Conservation (phyloP, 2,797 vertebrate genomes). For the Emys orbicularis region DNA sequence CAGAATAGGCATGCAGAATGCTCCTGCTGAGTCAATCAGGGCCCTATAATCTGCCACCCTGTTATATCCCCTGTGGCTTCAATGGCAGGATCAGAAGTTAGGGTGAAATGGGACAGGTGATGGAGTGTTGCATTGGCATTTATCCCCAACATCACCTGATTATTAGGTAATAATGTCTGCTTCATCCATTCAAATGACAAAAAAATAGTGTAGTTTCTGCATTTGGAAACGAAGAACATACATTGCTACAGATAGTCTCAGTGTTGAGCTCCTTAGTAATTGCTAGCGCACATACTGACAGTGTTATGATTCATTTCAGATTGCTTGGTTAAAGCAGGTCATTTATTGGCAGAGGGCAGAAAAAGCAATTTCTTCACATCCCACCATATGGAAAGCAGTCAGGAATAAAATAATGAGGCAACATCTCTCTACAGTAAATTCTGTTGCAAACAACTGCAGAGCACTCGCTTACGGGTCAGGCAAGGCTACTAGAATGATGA, state of each 20-base stretch:
- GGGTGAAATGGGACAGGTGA: background rate
- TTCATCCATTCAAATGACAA: background rate
- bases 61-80: background rate
- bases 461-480: background rate
- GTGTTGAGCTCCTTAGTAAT: constrained; percentile 20
- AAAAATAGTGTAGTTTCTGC: background rate
- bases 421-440: background rate
- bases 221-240: constrained; percentile 42
- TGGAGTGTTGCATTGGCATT: background rate
- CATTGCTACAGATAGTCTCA: background rate
- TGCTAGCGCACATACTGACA: background rate
- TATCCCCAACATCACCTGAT: background rate
- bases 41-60: background rate
- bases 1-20: background rate
- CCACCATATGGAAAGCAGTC: background rate
- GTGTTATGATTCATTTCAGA: constrained; percentile 36
- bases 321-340: constrained; percentile 53
- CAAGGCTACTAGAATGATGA: background rate
- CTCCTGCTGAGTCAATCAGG: background rate
- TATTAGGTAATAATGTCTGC: background rate
- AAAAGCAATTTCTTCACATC: constrained; percentile 42
- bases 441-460: background rate
- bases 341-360: constrained; percentile 26
- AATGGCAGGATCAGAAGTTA: background rate
- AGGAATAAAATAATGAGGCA: constrained; percentile 12